These are phyloP conservation scores for Erythrocercus mccallii DNA, from an alignment of 2,113 vertebrate species.

Conservation along the genomic window DNA sequence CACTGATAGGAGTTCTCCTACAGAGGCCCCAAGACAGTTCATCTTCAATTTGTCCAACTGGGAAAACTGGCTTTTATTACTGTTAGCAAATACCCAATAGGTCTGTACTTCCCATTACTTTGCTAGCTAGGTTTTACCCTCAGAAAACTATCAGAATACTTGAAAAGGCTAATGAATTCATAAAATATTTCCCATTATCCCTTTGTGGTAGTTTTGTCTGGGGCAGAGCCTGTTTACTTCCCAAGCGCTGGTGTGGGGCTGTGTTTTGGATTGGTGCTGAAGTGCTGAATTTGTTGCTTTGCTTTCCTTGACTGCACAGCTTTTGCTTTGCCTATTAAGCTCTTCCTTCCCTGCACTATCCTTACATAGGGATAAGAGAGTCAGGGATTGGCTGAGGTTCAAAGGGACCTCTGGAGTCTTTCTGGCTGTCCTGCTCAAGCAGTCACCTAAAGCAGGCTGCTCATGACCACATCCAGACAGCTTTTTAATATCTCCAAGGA, in stretches of 20 bases:
- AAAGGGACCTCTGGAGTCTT: neutral
- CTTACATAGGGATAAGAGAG: neutral
- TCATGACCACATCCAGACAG: accelerated
- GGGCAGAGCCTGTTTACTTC: neutral
- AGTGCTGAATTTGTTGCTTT: neutral
- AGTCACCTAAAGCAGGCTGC: neutral
- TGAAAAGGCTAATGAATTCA: neutral
- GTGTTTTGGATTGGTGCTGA: neutral
- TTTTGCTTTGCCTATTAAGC: neutral
- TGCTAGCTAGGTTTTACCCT: neutral
- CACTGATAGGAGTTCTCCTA: neutral
- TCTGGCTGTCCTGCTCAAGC: neutral
- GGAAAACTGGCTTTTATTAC: neutral
- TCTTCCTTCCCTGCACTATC: neutral
- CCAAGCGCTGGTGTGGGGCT: neutral
- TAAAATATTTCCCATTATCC: neutral
- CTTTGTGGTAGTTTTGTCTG: neutral
- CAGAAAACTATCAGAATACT: neutral
- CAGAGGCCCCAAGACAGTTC: neutral
- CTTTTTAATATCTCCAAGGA: neutral
- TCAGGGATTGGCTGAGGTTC: neutral
- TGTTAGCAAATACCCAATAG: neutral
- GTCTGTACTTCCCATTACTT: neutral
- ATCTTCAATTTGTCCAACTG: neutral
- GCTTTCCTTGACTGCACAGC: neutral